Evolutionary conservation across 1,140 invertebrate genomes (phyloP).

Genomic region (Pomacea maculata): DNA sequence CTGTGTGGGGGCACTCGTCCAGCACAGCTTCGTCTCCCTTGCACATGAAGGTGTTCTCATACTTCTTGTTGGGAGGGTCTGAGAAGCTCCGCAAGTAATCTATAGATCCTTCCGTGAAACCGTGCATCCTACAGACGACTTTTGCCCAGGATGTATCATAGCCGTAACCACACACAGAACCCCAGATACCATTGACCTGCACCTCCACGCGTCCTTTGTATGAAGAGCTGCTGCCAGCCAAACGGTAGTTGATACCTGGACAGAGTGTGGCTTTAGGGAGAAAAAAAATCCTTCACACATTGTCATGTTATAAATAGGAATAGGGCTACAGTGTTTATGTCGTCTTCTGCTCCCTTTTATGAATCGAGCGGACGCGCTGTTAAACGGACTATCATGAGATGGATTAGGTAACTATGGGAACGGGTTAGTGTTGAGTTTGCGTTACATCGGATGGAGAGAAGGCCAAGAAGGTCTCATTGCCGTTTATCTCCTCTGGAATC

Average conservation of each 20-base stretch:
- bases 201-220: constrained; percentile 42
- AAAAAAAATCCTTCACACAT: neutral
- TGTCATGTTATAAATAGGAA: no score
- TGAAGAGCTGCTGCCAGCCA: neutral
- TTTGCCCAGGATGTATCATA: constrained; percentile 39
- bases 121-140: constrained; percentile 43
- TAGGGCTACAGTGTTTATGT: no score
- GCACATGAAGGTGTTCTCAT: constrained; percentile 24
- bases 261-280: neutral
- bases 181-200: constrained; percentile 40
- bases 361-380: no score
- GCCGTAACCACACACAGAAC: constrained; percentile 42
- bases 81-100: neutral
- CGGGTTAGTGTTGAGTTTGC: no score
- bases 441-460: no score
- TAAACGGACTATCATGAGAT: no score
- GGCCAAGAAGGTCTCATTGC: no score
- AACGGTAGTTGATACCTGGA: neutral
- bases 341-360: no score
- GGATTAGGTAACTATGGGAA: no score
- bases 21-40: constrained; percentile 38
- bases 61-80: neutral
- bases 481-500: no score
- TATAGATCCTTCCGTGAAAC: constrained; percentile 35
- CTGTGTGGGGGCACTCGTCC: constrained; percentile 47